A percentile compares a stretch with the other conserved stretches of the same genome.
Conservation (phyloP, 2,888 invertebrate species). For the Loripinus fragilis region DNA sequence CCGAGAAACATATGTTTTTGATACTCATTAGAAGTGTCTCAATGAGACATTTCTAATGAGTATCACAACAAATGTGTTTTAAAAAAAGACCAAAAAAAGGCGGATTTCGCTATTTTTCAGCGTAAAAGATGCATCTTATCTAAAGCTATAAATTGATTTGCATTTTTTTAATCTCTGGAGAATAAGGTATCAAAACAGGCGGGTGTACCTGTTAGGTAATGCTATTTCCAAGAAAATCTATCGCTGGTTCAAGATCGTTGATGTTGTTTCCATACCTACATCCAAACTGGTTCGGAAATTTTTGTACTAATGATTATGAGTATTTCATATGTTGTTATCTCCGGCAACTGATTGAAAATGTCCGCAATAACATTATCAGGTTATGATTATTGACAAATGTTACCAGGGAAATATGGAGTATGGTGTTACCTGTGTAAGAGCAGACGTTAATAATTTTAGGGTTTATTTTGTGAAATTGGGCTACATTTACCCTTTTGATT, state of each 20-base stretch:
- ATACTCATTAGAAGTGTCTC: no score
- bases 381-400: conserved; percentile 17
- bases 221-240: not conserved
- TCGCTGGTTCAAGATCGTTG: not conserved
- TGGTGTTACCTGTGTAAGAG: not conserved
- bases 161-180: not conserved
- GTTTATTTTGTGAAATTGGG: no score
- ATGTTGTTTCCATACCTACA: conserved; percentile 2
- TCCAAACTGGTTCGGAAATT: not conserved
- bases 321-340: conserved; percentile 16
- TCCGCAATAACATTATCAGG: conserved; percentile 12
- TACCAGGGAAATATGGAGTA: conserved; percentile 2
- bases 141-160: no score
- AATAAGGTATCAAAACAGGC: not conserved
- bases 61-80: no score
- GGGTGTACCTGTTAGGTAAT: conserved; percentile 2
- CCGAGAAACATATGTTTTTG: no score
- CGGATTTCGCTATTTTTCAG: no score
- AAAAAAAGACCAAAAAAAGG: no score
- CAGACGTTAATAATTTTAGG: not conserved
- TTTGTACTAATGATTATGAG: not conserved
- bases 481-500: no score
- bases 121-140: no score
- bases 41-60: no score
- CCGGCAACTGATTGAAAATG: conserved; percentile 15